Conservation (phyloP, 2,113 vertebrate species). For the Siniperca chuatsi region DNA sequence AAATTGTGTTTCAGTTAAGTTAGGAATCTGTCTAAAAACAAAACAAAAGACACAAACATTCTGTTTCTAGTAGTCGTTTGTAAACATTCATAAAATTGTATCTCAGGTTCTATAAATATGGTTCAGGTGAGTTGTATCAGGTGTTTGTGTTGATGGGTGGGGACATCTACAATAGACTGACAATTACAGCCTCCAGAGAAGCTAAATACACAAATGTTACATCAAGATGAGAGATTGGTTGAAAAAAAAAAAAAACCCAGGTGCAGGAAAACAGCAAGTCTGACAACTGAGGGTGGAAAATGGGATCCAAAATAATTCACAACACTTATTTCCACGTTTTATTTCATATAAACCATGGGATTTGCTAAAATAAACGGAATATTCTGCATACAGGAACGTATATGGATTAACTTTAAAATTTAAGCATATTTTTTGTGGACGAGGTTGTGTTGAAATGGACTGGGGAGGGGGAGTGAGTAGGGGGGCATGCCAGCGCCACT, state of each 20-base stretch:
- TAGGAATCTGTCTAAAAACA: conserved; percentile 63
- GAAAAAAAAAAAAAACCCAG: conserved; percentile 25
- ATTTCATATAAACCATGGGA: conserved; percentile 7
- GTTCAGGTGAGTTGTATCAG: conserved; percentile 43
- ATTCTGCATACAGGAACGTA: conserved; percentile 22
- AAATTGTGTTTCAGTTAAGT: conserved; percentile 34
- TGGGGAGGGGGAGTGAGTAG: neutral
- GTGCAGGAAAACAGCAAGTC: conserved; percentile 28
- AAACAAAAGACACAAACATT: conserved; percentile 35
- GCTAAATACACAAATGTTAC: conserved; percentile 29
- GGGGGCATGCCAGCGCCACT: conserved; percentile 63
- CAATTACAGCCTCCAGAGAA: conserved; percentile 29
- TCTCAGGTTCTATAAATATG: conserved; percentile 47
- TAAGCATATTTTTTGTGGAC: conserved; percentile 32
- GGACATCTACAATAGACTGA: conserved; percentile 24
- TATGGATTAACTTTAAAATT: conserved; percentile 32
- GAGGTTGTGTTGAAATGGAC: conserved; percentile 6
- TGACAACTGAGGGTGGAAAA: conserved; percentile 20
- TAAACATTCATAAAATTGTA: conserved; percentile 70
- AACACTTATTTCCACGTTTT: conserved; percentile 30
- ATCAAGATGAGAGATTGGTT: conserved; percentile 24
- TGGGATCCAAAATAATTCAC: conserved; percentile 36
- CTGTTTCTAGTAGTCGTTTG: conserved; percentile 71
- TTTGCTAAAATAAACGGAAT: conserved; percentile 42
- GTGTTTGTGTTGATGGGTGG: conserved; percentile 6